Evolutionary conservation across 2,113 vertebrate species (phyloP).

Genomic region (Ptilonorhynchus violaceus): DNA sequence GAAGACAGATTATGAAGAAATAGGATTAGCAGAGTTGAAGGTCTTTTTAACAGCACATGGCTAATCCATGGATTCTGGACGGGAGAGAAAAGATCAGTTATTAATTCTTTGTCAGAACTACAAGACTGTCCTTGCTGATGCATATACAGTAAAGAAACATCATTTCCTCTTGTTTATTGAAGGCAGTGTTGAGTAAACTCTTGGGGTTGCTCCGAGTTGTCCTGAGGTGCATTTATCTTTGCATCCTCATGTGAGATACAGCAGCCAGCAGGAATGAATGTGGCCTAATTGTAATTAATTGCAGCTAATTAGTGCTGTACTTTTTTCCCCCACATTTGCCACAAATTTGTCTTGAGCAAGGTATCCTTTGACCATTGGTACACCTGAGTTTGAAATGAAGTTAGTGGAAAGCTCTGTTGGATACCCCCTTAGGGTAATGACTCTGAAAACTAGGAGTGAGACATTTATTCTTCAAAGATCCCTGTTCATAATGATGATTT

Average conservation of each 20-base stretch:
- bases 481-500: not conserved
- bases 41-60: fast-evolving
- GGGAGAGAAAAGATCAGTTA: not conserved
- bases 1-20: not conserved
- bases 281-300: not conserved
- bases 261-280: not conserved
- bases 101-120: not conserved
- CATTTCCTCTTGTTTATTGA: not conserved
- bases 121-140: not conserved
- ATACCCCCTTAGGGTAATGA: not conserved
- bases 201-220: not conserved
- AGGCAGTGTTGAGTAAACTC: not conserved
- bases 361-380: not conserved
- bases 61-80: not conserved
- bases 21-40: fast-evolving
- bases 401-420: not conserved
- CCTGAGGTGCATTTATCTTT: not conserved
- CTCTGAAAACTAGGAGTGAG: fast-evolving
- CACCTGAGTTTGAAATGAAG: not conserved
- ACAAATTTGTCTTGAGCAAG: not conserved
- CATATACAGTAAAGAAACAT: not conserved
- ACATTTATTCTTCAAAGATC: not conserved
- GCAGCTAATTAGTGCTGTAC: not conserved
- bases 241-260: not conserved
- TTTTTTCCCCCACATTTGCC: not conserved